Base-by-base conservation (phyloP, 2,888 invertebrate species). In the Drosophila diplacantha region DNA sequence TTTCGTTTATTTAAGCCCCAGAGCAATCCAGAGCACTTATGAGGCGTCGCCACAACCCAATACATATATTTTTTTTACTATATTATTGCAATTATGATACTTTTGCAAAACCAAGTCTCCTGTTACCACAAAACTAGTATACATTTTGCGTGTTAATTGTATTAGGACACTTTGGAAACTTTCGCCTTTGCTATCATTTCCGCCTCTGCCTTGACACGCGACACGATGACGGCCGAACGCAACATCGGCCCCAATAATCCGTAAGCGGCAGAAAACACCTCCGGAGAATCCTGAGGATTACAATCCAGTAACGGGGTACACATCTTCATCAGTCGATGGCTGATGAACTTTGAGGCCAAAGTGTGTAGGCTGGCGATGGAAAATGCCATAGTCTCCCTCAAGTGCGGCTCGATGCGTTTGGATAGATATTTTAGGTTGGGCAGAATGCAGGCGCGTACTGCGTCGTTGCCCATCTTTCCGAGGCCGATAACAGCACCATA, bases 401-500 rank as follows among this genome's bases (percentile, higher is more conserved):
- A 12, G 43, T 59, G 31, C 0, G 60, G 52, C 7, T 61, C 49
- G 24, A 76, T 57, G n/a, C 39, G 37, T 2, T n/a, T 12, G 3
- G 74, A 66, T 20, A 74, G 47, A 12, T 20, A 18, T 5, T 8
- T 12, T 12, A 74, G 46, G 14, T 71, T 29, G 0, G 76, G 66
- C 31, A 74, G 22, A 5, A 74, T 37, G 18, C 9, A 64, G 14
- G 43, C 26, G 0, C 51, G 41, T 3, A 74, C 47, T 4, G 44
- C 46, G 39, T 22, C 53, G 11, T 44, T 55, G 1, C 74, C 76
- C 24, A 76, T 3, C 37, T 69, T 74, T 14, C 57, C 51, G 3
- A 74, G 16, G 6, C 76, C 74, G 18, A 74, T 43, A 9, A 76
- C 26, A 7, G 47, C 59, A 2, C 74, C 74, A 26, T 55, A 74